Evolutionary conservation across 2,797 vertebrate genomes (phyloP), one percentile per base, ranked within the genome.

Genomic region (Eremophila alpestris): DNA sequence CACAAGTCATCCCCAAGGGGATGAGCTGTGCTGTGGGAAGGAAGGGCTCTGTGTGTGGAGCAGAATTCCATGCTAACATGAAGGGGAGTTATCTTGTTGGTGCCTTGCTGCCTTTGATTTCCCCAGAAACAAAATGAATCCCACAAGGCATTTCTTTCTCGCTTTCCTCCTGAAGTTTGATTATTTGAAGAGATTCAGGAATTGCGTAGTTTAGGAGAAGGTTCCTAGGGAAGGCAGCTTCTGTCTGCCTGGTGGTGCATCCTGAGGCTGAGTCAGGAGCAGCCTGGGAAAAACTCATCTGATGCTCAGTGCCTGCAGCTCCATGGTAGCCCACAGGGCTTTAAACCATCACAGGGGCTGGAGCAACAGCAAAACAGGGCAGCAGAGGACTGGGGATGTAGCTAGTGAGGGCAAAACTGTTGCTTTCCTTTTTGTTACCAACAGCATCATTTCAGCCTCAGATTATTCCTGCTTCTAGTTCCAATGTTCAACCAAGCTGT

Each of bases 21-120:
- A 46, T 16, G 46, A 77, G 59, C 58, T 10, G 55, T 8, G 34
- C 51, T 46, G 21, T 7, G 54, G 69, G 40, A 58, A 92, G 45
- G 56, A n/a, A n/a, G n/a, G n/a, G 58, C n/a, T 49, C 23, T 19
- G 24, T 0, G 0, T 45, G 68, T 3, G 0, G 54, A 73, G 75
- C 34, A 84, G 12, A 29, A 5, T 34, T 77, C 27, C 1, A 1
- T 21, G 36, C 49, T 40, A 21, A 32, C 5, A 0, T 9, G 58
- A 19, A 83, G 30, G 21, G 10, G 48, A 27, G 78, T 75, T 62
- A 46, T 86, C 73, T 83, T 29, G 10, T 20, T 38, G 46, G 36
- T 73, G 45, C 51, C 76, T 88, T 1, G 0, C 68, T 2, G 6
- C 58, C 69, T 88, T 88, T 41, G 55, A 79, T 89, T 93, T 85